Evolutionary conservation across 2,113 vertebrate genomes (phyloP).

Genomic region (Daboia siamensis): DNA sequence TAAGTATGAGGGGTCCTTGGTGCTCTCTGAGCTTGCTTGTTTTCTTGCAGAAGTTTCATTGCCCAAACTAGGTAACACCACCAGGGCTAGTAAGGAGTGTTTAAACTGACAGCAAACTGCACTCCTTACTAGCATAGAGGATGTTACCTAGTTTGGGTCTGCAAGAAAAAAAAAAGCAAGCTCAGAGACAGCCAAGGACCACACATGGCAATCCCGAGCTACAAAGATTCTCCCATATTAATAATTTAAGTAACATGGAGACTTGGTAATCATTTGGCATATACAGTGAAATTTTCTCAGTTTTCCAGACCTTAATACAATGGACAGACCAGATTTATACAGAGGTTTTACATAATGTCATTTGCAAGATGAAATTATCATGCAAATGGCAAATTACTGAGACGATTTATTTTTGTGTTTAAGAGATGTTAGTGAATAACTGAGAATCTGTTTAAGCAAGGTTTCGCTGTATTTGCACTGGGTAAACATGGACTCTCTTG

Average conservation of each 20-base stretch:
- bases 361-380: not conserved
- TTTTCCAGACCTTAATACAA: not conserved
- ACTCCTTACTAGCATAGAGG: no score
- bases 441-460: not conserved
- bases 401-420: not conserved
- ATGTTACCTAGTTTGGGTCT: no score
- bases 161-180: no score
- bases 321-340: not conserved
- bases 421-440: not conserved
- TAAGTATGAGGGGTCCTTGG: no score
- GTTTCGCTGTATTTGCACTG: not conserved
- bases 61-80: no score
- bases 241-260: not conserved
- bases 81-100: no score
- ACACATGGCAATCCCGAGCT: no score
- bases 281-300: not conserved
- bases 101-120: no score
- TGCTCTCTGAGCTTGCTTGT: no score
- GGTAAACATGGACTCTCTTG: not conserved
- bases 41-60: no score
- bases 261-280: not conserved
- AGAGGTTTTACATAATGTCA: not conserved
- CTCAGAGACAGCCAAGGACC: no score
- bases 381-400: not conserved
- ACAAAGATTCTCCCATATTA: no score